Base-by-base conservation (phyloP, 2,113 vertebrate species). In the Sminthopsis crassicaudata region DNA sequence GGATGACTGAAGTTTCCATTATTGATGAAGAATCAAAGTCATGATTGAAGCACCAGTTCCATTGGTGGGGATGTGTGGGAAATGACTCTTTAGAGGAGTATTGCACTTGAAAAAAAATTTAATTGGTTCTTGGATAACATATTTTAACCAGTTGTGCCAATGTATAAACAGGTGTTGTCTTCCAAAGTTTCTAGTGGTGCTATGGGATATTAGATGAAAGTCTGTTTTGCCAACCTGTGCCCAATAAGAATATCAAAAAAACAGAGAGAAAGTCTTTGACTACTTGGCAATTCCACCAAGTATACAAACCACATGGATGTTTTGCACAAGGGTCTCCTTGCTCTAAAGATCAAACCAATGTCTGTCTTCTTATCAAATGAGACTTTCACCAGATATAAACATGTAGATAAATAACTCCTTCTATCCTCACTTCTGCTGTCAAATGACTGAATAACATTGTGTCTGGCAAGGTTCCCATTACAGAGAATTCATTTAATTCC, bases 401-500 rank as follows among this genome's bases (percentile, higher is more conserved):
- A 97, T 2, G 36, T 36, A 46, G 91, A 94, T 91, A 96, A 94
- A 96, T 96, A 97, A 95, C 91, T 95, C 60, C 50, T 91, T 91
- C 36, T 53, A n/a, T 96, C 94, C 96, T 98, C 76, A 95, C 91
- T 96, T 93, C 97, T 94, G 91, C 92, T 97, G 53, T 93, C 97
- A 97, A 76, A 95, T 98, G 93, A 96, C 2, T 55, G 93, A 98
- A 95, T 92, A 96, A 90, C 92, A 84, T 93, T 90, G 26, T 95
- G 91, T 42, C 96, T 98, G 98, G 97, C 96, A 92, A 52, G 0
- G 25, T 96, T 98, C 97, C 97, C 93, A 46, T 97, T 97, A 91
- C 96, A 95, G 92, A 98, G 92, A 97, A 98, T 98, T 97, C 97
- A 97, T 97, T 98, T 97, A 97, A 98, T 97, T 97, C 93, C 94